phyloP scores from a whole-genome alignment of 2,888 invertebrate genomes.

The Clivina fossor region DNA sequence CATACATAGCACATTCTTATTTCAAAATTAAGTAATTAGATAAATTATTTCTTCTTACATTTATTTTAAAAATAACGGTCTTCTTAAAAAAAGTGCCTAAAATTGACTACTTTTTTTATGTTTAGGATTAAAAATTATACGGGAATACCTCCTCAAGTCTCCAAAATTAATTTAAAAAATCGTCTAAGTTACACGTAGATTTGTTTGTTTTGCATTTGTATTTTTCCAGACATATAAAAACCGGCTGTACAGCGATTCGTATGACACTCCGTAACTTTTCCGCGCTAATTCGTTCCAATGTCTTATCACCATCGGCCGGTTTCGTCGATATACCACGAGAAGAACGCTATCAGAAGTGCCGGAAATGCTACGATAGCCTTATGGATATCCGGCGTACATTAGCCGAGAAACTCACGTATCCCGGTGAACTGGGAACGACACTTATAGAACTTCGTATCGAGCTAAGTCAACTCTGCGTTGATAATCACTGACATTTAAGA shows the following conservation, averaged over 20 bases:
- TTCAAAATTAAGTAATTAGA: too few species aligned
- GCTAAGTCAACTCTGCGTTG: conserved; percentile 23
- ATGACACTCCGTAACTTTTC: conserved; percentile 91
- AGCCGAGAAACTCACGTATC: conserved; percentile 75
- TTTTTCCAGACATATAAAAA: conserved; percentile 79
- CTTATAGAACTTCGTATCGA: conserved; percentile 73
- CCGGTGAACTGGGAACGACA: conserved; percentile 75
- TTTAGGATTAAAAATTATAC: too few species aligned
- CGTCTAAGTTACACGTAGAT: too few species aligned
- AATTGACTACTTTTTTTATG: too few species aligned
- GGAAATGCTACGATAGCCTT: conserved; percentile 82
- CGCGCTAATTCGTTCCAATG: conserved; percentile 87
- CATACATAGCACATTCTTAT: too few species aligned
- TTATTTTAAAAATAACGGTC: too few species aligned
- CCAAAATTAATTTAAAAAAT: too few species aligned
- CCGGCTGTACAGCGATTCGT: conserved; percentile 84
- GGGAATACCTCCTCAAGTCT: too few species aligned
- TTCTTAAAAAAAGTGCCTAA: too few species aligned
- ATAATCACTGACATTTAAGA: conserved; percentile 10
- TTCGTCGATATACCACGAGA: conserved; percentile 95
- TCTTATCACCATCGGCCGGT: conserved; percentile 79
- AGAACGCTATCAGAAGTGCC: conserved; percentile 90
- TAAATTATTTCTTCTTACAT: too few species aligned
- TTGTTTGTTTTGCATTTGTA: too few species aligned
- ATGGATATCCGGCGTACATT: conserved; percentile 79